phyloP scores from a whole-genome alignment of 1,140 invertebrate species.

The Gonioctena quinquepunctata region DNA sequence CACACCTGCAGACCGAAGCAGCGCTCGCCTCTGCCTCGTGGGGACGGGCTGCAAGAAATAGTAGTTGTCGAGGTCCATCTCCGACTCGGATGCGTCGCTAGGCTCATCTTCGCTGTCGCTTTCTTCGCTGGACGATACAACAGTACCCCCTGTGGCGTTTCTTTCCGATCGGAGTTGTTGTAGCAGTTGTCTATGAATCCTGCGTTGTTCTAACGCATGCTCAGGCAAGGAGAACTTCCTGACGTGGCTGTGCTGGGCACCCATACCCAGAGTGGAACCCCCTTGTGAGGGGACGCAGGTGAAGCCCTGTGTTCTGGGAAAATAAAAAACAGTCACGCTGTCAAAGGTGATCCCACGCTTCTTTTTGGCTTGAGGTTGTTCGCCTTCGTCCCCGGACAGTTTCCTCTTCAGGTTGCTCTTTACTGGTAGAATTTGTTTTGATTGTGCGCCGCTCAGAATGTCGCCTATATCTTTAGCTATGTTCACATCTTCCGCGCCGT shows the following conservation, averaged over 20 bases:
- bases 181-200: conserved; percentile 81
- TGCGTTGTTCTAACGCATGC: conserved; percentile 84
- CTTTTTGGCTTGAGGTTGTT: conserved; percentile 64
- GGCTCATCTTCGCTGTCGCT: conserved; percentile 78
- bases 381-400: conserved; percentile 54
- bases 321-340: conserved; percentile 93
- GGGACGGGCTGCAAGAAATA: conserved; percentile 93
- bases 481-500: conserved; percentile 19
- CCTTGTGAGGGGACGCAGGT: conserved; percentile 96
- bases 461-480: conserved; percentile 44
- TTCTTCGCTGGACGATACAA: conserved; percentile 68
- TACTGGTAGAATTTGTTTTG: conserved; percentile 25
- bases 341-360: conserved; percentile 86
- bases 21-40: conserved; percentile 83
- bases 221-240: conserved; percentile 71
- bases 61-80: conserved; percentile 88
- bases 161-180: conserved; percentile 75
- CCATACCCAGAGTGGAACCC: conserved; percentile 96
- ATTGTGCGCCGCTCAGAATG: conserved; percentile 34
- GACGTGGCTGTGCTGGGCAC: conserved; percentile 77
- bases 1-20: conserved; percentile 87
- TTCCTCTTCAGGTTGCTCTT: conserved; percentile 65
- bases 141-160: conserved; percentile 57
- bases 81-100: conserved; percentile 81
- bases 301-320: conserved; percentile 94